These are phyloP conservation scores for Dynastes tityus DNA, from an alignment of 2,888 invertebrate genomes.

Conservation along the genomic window DNA sequence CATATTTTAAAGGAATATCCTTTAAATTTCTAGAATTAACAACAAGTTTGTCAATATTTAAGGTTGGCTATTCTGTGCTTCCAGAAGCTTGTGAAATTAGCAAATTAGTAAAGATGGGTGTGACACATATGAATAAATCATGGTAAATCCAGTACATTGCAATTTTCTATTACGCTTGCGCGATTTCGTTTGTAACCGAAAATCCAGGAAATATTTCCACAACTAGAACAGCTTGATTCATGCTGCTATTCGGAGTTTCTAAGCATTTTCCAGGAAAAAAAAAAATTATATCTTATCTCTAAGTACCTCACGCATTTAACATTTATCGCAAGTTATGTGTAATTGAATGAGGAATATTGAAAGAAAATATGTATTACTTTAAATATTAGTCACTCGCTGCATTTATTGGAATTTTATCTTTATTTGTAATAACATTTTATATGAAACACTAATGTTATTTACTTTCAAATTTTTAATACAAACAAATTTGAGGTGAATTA, in stretches of 20 bases:
- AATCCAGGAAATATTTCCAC: conserved; percentile 20
- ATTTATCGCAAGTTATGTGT: too few species aligned
- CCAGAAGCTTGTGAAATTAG: conserved; percentile 35
- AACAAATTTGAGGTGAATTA: too few species aligned
- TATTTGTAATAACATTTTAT: too few species aligned
- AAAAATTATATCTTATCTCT: too few species aligned
- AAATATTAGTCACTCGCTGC: too few species aligned
- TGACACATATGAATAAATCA: conserved; percentile 41
- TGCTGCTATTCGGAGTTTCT: background rate
- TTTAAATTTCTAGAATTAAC: background rate
- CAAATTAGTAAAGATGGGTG: conserved; percentile 31
- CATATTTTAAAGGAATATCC: too few species aligned
- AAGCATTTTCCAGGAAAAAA: background rate
- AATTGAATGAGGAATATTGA: too few species aligned
- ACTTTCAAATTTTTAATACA: too few species aligned
- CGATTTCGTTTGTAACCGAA: conserved; percentile 14
- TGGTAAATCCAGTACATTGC: conserved; percentile 41
- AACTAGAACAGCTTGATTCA: conserved; percentile 8
- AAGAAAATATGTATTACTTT: too few species aligned
- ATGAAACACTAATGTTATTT: too few species aligned
- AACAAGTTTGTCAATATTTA: background rate
- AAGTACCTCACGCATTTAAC: too few species aligned
- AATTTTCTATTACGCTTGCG: conserved; percentile 35
- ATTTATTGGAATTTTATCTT: too few species aligned
- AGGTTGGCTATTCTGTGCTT: conserved; percentile 16